Conservation (phyloP, 2,888 invertebrate genomes). For the Chironomus tentans region DNA sequence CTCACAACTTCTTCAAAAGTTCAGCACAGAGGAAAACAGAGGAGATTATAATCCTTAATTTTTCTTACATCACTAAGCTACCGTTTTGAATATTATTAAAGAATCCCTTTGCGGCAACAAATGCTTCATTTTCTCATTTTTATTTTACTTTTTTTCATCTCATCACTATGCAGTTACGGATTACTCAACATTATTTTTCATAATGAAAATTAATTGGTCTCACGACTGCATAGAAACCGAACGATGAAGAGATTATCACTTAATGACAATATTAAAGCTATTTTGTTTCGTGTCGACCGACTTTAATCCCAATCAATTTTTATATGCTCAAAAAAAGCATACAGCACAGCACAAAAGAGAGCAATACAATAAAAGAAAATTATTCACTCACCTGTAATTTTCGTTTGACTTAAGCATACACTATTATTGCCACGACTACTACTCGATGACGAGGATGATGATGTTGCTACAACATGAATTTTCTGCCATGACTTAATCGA, state of each 20-base stretch:
- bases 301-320: too few relatives aligned
- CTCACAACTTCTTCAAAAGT: neutral
- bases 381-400: constrained; percentile 25
- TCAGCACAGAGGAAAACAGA: too few relatives aligned
- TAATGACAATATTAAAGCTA: neutral
- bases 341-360: neutral
- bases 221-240: neutral
- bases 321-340: neutral
- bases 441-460: neutral
- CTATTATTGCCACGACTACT: neutral
- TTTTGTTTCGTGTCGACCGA: too few relatives aligned
- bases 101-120: neutral
- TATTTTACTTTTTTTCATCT: neutral
- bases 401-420: constrained; percentile 8
- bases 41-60: too few relatives aligned
- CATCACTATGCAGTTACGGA: neutral
- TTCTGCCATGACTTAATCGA: constrained; percentile 6
- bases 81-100: neutral
- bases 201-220: constrained; percentile 22
- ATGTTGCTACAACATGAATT: neutral
- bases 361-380: neutral
- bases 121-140: neutral
- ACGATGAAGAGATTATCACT: neutral
- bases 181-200: neutral
- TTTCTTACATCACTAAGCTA: too few relatives aligned